A percentile compares a stretch with the other conserved stretches of the same genome.
Evolutionary conservation across 2,888 invertebrate genomes (phyloP).

Genomic region (Tanytarsus gracilentus): DNA sequence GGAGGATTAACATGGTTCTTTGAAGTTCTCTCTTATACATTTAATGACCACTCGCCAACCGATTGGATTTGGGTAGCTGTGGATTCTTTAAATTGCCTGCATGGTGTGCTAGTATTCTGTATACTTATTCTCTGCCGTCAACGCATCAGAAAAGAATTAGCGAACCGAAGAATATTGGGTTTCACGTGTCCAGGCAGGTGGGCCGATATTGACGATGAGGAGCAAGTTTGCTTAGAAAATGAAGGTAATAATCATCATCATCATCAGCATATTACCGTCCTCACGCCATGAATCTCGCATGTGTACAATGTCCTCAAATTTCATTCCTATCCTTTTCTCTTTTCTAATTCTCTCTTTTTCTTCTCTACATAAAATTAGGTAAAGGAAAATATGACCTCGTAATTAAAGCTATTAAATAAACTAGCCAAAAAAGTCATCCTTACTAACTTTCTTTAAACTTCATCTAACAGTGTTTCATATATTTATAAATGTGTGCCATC

Average conservation of each 20-base stretch:
- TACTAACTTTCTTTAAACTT: not conserved
- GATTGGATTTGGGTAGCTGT: constrained; percentile 46
- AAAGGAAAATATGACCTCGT: constrained; percentile 28
- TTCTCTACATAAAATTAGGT: not conserved
- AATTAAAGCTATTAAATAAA: constrained; percentile 18
- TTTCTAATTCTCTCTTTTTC: not conserved
- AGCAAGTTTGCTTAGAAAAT: constrained; percentile 31
- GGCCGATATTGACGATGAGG: constrained; percentile 39
- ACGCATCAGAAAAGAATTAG: constrained; percentile 47
- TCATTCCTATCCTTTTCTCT: not conserved
- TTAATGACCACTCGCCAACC: constrained; percentile 27
- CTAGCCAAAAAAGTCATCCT: not conserved
- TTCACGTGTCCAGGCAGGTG: constrained; percentile 40
- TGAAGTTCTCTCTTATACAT: constrained; percentile 48
- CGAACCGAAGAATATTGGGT: constrained; percentile 39
- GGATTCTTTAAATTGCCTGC: constrained; percentile 52
- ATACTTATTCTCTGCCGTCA: constrained; percentile 51
- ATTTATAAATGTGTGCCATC: no score
- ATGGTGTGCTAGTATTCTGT: constrained; percentile 54
- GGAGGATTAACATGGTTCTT: constrained; percentile 67
- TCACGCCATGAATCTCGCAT: no score
- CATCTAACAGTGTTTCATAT: no score
- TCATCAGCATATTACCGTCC: not conserved
- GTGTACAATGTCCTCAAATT: not conserved
- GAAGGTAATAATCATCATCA: constrained; percentile 27